These are phyloP conservation scores for honey bee (Apis mellifera) DNA, from an alignment of 1,140 invertebrate species.

Conservation along the genomic window DNA sequence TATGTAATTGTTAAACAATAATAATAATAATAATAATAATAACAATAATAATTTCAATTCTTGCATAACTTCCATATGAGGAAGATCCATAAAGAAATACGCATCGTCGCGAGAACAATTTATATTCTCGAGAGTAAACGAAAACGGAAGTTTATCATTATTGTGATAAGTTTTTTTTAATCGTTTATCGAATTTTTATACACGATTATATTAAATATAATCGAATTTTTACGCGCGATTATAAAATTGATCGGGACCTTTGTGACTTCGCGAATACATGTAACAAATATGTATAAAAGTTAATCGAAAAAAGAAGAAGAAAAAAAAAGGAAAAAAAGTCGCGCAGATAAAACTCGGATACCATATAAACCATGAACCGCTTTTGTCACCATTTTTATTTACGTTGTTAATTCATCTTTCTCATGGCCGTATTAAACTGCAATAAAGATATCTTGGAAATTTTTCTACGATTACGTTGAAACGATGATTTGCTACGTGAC, in stretches of 20 bases:
- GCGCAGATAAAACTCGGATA: background rate
- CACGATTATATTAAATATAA: background rate
- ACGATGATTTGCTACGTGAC: background rate
- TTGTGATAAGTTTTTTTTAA: background rate
- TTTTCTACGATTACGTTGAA: background rate
- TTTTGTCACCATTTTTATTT: background rate
- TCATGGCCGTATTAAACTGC: background rate
- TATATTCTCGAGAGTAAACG: background rate
- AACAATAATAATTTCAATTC: no score
- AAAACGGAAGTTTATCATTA: background rate
- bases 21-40: no score
- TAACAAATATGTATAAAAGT: background rate
- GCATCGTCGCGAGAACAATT: no score
- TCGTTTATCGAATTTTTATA: background rate
- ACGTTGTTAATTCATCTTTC: background rate
- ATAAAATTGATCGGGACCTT: background rate
- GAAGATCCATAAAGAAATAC: no score
- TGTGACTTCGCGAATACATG: background rate
- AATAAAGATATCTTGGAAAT: background rate
- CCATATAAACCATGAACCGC: background rate
- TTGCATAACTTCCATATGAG: no score
- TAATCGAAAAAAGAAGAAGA: constrained; percentile 1
- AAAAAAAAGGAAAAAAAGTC: no score
- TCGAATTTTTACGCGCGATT: background rate
- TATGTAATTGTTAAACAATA: no score